Evolutionary conservation across 2,888 invertebrate genomes (phyloP).

Genomic region (Tigriopus californicus): DNA sequence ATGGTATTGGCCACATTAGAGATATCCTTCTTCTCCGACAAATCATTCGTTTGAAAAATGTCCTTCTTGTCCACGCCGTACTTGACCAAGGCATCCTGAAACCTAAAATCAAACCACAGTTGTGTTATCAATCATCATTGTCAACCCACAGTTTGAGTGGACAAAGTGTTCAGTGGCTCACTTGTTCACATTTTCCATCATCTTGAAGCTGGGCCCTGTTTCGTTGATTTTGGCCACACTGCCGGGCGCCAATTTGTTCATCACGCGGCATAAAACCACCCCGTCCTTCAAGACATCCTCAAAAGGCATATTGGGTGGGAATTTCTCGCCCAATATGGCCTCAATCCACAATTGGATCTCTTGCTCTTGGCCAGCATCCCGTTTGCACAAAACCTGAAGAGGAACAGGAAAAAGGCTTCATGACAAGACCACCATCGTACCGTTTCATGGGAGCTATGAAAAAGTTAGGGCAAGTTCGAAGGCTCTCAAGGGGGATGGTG

Average conservation of each 20-base stretch:
- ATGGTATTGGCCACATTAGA: slow-evolving; percentile 63
- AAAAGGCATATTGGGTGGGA: slow-evolving; percentile 57
- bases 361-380: slow-evolving; percentile 56
- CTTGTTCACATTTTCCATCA: slow-evolving; percentile 98
- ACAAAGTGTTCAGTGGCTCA: slow-evolving; percentile 38
- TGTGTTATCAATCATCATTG: no score
- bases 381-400: slow-evolving; percentile 36
- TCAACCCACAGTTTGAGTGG: no score
- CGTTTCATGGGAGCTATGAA: no score
- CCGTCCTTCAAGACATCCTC: slow-evolving; percentile 85
- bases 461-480: no score
- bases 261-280: slow-evolving; percentile 64
- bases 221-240: slow-evolving; percentile 75
- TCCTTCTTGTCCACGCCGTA: slow-evolving; percentile 80
- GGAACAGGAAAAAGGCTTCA: no score
- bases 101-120: no score
- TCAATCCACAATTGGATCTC: slow-evolving; percentile 89
- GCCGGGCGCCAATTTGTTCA: slow-evolving; percentile 82
- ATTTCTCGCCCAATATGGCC: slow-evolving; percentile 60
- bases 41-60: slow-evolving; percentile 89
- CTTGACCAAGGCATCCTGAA: slow-evolving; percentile 63
- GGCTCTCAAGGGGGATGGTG: no score
- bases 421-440: no score
- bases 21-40: slow-evolving; percentile 86
- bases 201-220: slow-evolving; percentile 89